Evolutionary conservation across 2,113 vertebrate genomes (phyloP), one percentile per base, ranked within the genome.

Genomic region (Gymnogyps californianus): DNA sequence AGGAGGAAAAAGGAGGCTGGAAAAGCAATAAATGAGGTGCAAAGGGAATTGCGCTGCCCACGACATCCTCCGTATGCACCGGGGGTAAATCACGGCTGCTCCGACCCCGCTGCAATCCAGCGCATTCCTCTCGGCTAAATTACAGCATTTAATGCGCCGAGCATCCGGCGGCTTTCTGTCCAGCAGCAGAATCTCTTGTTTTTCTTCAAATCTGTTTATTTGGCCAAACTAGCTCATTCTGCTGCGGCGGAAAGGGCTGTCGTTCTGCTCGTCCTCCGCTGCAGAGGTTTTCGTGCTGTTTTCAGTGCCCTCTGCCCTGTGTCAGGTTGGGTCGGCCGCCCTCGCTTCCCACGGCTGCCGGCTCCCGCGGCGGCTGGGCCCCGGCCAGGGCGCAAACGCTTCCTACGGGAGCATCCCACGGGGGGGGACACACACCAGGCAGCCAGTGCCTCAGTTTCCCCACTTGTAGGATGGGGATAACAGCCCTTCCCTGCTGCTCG

Each of bases 1-100:
- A 95, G 93, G 92, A 90, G 83, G 57, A 83, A 86, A 91, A 95
- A 76, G 3, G 59, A 87, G 44, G 64, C 65, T 92, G 89, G 90
- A 94, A 97, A 96, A 93, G 88, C 64, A 71, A 89, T 81, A 95
- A 94, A 84, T 9, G 86, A 95, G 78, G 89, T 74, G 83, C 74
- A 74, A 67, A 84, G 96, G 92, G 94, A 95, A 94, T 66, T 55
- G 74, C 6, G 54, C 91, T 95, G 77, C 95, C 92, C 89, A 87
- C 72, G 2, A 70, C 82, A 92, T 90, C 86, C 89, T 75, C 81
- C 13, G 13, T 5, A 8, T 7, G 10, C 58, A 38, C 8, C 0
- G 1, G 46, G 54, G 78, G 62, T 36, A 22, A 70, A 87, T 32
- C 87, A 31, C 7, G 32, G 94, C 87, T 78, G 72, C 86, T 70